Base-by-base conservation (phyloP, 2,888 invertebrate genomes). In the Spodoptera exigua region DNA sequence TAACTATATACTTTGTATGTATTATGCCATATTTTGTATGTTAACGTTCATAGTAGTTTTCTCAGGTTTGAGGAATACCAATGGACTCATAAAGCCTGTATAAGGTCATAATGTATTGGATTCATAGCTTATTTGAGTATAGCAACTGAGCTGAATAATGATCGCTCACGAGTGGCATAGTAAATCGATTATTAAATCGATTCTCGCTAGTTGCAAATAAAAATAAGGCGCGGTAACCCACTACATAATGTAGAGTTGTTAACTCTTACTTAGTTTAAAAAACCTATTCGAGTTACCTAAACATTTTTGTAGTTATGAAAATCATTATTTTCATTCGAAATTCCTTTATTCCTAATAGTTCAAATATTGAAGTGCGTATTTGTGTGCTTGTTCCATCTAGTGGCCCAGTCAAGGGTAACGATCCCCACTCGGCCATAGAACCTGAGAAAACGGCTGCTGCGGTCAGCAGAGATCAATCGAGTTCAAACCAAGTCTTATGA, bases 381-480 rank as follows among this genome's bases (percentile, higher is more conserved):
- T 43, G 16, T 46, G 58, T 62, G 62, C 52, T 75, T 57, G 57
- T 53, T 65, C 65, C 45, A 44, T 51, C 63, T 65, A 69, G 70
- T 67, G 70, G 70, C 74, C 73, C 68, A 43, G 57, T 59, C 35
- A 60, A 73, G 76, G 82, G 81, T 80, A 83, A 84, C 68, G 83
- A 74, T 76, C 79, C 65, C 69, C 27, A 27, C 61, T 69, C 58
- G 65, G 76, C 78, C 78, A 63, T 83, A 76, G 74, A 69, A 70
- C 45, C 46, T 62, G 51, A 51, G 62, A 64, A 76, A 70, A 66
- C 34, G 69, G 74, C 75, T 66, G 62, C 55, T 81, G 82, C 76
- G 82, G 82, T 82, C 73, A 68, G 60, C 47, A 34, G 49, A 58
- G 58, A 69, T 69, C 63, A 59, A 69, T 58, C 44, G 21, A 58